phyloP scores from a whole-genome alignment of 2,797 vertebrate genomes.

The Tympanoctomys barrerae region DNA sequence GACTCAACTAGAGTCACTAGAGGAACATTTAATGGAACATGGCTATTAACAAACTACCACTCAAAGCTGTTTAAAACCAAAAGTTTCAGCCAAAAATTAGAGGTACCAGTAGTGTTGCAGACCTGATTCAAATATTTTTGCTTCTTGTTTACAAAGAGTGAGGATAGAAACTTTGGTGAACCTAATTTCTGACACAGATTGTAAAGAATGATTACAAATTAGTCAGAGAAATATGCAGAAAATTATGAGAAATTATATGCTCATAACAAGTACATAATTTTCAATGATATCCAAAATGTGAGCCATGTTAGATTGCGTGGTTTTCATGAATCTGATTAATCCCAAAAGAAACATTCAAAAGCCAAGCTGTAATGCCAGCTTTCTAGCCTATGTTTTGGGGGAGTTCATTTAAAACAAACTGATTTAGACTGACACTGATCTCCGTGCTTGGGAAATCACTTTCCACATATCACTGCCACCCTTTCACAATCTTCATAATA shows the following conservation, averaged over 20 bases:
- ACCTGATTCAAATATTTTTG: not conserved
- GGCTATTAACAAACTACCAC: not conserved
- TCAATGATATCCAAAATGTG: not conserved
- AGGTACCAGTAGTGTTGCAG: not conserved
- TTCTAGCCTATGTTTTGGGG: not conserved
- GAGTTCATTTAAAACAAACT: not conserved
- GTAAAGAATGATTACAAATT: not conserved
- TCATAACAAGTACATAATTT: not conserved
- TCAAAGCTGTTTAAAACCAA: not conserved
- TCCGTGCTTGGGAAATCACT: not conserved
- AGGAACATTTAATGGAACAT: not conserved
- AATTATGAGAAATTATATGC: not conserved
- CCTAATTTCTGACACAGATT: not conserved
- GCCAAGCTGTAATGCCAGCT: not conserved
- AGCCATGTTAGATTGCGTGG: not conserved
- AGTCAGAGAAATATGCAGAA: not conserved
- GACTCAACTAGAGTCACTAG: not conserved
- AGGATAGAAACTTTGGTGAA: not conserved
- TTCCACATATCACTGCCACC: not conserved
- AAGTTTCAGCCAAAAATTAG: not conserved
- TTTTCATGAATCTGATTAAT: not conserved
- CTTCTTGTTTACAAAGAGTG: not conserved
- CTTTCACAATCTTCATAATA: not conserved
- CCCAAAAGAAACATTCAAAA: not conserved
- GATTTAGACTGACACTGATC: accelerated